Conservation (phyloP, 2,888 invertebrate species). For the Ennomos quercinarius region DNA sequence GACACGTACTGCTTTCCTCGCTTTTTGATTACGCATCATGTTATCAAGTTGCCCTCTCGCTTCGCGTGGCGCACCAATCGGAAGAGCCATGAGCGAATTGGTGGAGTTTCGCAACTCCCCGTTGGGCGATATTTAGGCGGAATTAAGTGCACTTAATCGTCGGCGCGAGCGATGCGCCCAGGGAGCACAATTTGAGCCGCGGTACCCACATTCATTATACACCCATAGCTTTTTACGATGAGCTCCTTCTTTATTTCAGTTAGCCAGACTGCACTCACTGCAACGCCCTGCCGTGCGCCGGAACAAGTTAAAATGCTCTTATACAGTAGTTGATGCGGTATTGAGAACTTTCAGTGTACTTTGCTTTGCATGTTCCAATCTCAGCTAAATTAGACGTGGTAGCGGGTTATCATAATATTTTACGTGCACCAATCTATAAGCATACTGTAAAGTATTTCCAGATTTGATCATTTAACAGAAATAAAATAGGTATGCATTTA, state of each 20-base stretch:
- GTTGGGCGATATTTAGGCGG: constrained; percentile 75
- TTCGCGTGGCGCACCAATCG: constrained; percentile 29
- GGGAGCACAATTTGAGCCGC: constrained; percentile 62
- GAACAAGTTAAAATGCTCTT: constrained; percentile 27
- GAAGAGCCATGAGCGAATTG: constrained; percentile 51
- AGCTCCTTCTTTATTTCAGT: constrained; percentile 57
- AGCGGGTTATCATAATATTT: constrained; percentile 1
- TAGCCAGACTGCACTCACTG: constrained; percentile 47
- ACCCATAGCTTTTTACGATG: constrained; percentile 58
- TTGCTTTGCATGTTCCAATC: constrained; percentile 30
- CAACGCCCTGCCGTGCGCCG: constrained; percentile 27
- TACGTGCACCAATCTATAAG: too few species aligned
- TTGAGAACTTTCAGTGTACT: constrained; percentile 19
- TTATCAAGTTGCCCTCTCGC: constrained; percentile 26
- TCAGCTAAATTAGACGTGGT: constrained; percentile 10
- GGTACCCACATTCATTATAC: constrained; percentile 64
- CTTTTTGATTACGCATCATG: constrained; percentile 25
- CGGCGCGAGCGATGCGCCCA: constrained; percentile 70
- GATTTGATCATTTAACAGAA: too few species aligned
- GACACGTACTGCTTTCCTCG: constrained; percentile 22
- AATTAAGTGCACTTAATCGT: constrained; percentile 81
- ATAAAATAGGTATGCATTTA: too few species aligned
- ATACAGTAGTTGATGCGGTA: constrained; percentile 20
- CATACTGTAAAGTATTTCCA: too few species aligned
- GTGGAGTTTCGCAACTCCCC: constrained; percentile 50